Evolutionary conservation across 1,140 invertebrate species (phyloP), one percentile per base, ranked within the genome.

Genomic region (Drosophila hydei): DNA sequence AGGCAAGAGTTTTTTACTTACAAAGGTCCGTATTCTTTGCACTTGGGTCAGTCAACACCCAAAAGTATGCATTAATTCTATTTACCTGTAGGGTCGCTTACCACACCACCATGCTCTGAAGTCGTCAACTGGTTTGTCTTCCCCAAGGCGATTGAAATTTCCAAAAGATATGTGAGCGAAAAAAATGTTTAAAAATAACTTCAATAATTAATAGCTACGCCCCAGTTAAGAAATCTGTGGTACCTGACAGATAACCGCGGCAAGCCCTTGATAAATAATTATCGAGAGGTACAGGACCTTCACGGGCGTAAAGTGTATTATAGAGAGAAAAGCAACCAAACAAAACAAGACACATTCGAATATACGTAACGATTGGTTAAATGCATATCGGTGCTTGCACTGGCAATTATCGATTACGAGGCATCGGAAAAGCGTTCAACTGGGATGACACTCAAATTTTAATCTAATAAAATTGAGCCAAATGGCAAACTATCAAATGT

Each of bases 101-200:
- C 97, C 6, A 98, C 97, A 0, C 97, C 97, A 0, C 97, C 97
- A 1, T 97, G 97, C 77, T 94, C 93, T 40, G 97, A 99, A 92
- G 95, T 94, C 52, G 97, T 98, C 21, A 96, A 95, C 9, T 99
- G 98, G 98, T 95, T 97, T 61, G 94, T 99, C 4, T 97, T 97
- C 89, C 94, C 95, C 1, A 93, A 95, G 8, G 94, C 96, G 12
- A 92, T 98, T 1, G 93, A 95, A 43, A 94, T 97, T 8, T 62
- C 77, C 4, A 16, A 52, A n/a, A 50, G 71, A 45, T 8, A 30
- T 48, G 79, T 83, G 45, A 72, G 79, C 40, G 1, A 1, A 9
- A 12, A 12, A 50, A 1, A n/a, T 1, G 0, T 33, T 59, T 33
- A 5, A 3, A 21, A 9, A n/a, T 3, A 19, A 19, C 9, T 5